Conservation (phyloP, 2,113 vertebrate species). For the Tautogolabrus adspersus region DNA sequence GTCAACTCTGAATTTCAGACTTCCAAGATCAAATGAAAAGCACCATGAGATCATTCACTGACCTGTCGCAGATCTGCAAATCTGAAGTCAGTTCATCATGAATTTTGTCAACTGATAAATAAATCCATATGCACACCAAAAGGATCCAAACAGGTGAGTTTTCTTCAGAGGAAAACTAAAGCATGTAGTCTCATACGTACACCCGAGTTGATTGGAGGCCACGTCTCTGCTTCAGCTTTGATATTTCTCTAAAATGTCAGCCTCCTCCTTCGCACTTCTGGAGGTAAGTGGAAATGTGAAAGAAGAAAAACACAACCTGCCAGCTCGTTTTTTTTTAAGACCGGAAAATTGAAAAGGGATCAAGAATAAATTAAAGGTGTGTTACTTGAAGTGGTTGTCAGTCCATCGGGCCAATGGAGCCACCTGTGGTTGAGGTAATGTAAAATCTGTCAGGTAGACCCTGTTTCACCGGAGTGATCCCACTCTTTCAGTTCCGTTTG, state of each 20-base stretch:
- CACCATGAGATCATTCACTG: too few species aligned
- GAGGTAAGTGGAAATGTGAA: slow-evolving; percentile 7
- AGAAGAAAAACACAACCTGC: not conserved
- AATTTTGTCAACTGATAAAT: too few species aligned
- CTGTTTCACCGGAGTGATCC: slow-evolving; percentile 12
- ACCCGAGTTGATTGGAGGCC: too few species aligned
- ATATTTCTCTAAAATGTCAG: slow-evolving; percentile 48
- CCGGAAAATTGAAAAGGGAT: not conserved
- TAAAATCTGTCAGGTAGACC: slow-evolving; percentile 43
- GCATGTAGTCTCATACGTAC: too few species aligned
- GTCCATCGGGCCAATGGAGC: slow-evolving; percentile 24
- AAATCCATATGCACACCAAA: too few species aligned
- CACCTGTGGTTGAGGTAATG: slow-evolving; percentile 53
- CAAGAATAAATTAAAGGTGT: slow-evolving; percentile 51
- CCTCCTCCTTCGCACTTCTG: slow-evolving; percentile 10
- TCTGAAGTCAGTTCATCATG: too few species aligned
- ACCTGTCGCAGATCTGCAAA: too few species aligned
- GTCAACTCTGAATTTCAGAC: too few species aligned
- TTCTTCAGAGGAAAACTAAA: too few species aligned
- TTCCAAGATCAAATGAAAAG: too few species aligned
- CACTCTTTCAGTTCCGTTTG: slow-evolving; percentile 29
- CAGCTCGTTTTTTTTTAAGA: not conserved
- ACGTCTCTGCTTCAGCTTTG: not conserved
- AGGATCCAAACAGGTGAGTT: too few species aligned
- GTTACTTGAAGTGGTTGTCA: slow-evolving; percentile 43